A percentile compares a stretch with the other conserved stretches of the same genome.
Conservation (phyloP, 2,797 vertebrate species). For the Ara ararauna region DNA sequence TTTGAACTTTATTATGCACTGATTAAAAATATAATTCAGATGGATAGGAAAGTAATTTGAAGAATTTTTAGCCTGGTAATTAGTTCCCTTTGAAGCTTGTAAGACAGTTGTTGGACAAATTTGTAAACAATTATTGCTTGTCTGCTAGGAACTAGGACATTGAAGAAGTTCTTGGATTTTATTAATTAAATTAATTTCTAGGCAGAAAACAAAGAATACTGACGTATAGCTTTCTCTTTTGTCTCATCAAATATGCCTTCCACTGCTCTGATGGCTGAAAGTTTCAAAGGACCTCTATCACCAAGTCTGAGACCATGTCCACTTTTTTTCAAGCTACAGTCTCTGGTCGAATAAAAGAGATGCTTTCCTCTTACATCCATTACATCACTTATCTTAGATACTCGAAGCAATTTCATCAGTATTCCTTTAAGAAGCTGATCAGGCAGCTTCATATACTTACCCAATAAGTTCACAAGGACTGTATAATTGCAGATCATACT, state of each 20-base stretch:
- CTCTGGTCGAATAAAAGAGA: background rate
- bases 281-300: background rate
- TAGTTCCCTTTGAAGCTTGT: conserved; percentile 80
- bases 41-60: conserved; percentile 79
- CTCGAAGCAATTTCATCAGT: background rate
- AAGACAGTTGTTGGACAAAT: conserved; percentile 77
- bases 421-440: background rate
- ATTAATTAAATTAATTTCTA: conserved; percentile 64
- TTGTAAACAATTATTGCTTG: conserved; percentile 84
- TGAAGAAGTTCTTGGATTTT: conserved; percentile 57
- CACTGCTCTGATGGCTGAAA: background rate
- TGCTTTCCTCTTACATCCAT: background rate
- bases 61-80: conserved; percentile 76
- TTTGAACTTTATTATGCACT: conserved; percentile 76
- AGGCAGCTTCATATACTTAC: background rate
- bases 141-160: conserved; percentile 69
- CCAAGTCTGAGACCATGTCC: background rate
- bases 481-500: background rate
- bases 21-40: conserved; percentile 74
- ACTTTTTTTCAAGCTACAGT: background rate
- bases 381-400: too few species aligned
- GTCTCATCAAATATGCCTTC: background rate
- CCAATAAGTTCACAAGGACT: background rate
- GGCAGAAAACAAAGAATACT: conserved; percentile 19
- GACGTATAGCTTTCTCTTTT: background rate